These are phyloP conservation scores for Folsomia candida DNA, from an alignment of 2,888 invertebrate species.

Conservation along the genomic window DNA sequence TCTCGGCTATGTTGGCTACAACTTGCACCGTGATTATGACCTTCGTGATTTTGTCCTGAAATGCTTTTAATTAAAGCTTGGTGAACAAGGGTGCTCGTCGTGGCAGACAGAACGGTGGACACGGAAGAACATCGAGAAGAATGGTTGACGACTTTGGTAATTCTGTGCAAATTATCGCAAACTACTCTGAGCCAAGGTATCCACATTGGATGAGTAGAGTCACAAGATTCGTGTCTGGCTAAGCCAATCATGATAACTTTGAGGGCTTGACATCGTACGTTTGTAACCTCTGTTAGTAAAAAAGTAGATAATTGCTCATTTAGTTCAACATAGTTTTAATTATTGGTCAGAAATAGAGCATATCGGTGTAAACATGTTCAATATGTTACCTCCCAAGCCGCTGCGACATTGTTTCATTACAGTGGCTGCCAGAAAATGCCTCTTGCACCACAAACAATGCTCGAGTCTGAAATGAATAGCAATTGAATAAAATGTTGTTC, in stretches of 20 bases:
- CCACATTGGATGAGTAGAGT: constrained; percentile 44
- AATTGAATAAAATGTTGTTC: constrained; percentile 1
- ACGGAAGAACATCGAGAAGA: constrained; percentile 50
- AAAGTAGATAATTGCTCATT: too few relatives aligned
- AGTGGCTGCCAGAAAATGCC: constrained; percentile 48
- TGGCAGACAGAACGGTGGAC: constrained; percentile 48
- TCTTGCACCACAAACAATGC: constrained; percentile 43
- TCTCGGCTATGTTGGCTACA: constrained; percentile 17
- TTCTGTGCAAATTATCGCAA: constrained; percentile 49
- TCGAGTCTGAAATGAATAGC: constrained; percentile 38
- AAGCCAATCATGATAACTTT: constrained; percentile 48
- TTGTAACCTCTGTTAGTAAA: constrained; percentile 49
- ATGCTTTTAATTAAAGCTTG: constrained; percentile 48
- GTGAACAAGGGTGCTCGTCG: constrained; percentile 47
- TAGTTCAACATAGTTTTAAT: too few relatives aligned
- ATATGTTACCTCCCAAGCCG: constrained; percentile 48
- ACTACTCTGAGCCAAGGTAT: constrained; percentile 50
- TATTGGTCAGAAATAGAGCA: too few relatives aligned
- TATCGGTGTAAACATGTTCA: too few relatives aligned
- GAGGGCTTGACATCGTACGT: constrained; percentile 48
- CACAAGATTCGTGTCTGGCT: constrained; percentile 37
- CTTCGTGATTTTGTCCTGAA: constrained; percentile 39
- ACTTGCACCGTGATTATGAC: constrained; percentile 41
- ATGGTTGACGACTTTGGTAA: constrained; percentile 39
- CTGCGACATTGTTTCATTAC: constrained; percentile 50